Evolutionary conservation across 2,113 vertebrate species (phyloP), one percentile per base, ranked within the genome.

Genomic region (Datnioides undecimradiatus): DNA sequence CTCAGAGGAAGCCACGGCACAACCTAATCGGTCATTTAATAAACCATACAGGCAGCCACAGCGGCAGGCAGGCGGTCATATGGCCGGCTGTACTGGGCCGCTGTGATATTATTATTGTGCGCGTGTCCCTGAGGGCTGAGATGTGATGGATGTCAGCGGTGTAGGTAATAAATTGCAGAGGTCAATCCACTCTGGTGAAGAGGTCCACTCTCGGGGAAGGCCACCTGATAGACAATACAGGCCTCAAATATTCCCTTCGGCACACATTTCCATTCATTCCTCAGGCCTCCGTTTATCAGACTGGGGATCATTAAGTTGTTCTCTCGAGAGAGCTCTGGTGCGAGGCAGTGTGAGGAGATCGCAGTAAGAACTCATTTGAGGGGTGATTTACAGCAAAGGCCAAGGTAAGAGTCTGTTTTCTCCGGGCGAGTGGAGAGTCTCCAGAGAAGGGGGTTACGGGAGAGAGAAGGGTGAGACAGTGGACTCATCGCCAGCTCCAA

Each of bases 151-250:
- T 89, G 84, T 88, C 84, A 82, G 83, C 19, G 1, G 45, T 27
- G 58, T 34, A 31, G 63, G 63, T 87, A 90, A 93, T 93, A 88
- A 93, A 92, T 90, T 87, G 88, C 63, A 17, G 55, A 76, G 90
- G 92, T 92, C 88, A 89, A 87, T 81, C 80, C 84, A 85, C 82
- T 91, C 84, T 62, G 79, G 69, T 85, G 64, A 83, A 76, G 79
- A 87, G 75, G 83, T 85, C 63, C 62, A 38, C 62, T 68, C 64
- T 77, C 21, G 1, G 29, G 70, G 88, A 87, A 76, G 55, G 71
- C 69, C 84, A 72, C 72, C 73, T 82, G 84, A 87, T 79, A 83
- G 85, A 90, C 84, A 87, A 84, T 45, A 23, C 27, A 3, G 31
- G 21, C 33, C 79, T 82, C 76, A 70, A 75, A 90, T 73, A 54